Conservation (phyloP, 2,113 vertebrate species). For the Elgaria multicarinata region DNA sequence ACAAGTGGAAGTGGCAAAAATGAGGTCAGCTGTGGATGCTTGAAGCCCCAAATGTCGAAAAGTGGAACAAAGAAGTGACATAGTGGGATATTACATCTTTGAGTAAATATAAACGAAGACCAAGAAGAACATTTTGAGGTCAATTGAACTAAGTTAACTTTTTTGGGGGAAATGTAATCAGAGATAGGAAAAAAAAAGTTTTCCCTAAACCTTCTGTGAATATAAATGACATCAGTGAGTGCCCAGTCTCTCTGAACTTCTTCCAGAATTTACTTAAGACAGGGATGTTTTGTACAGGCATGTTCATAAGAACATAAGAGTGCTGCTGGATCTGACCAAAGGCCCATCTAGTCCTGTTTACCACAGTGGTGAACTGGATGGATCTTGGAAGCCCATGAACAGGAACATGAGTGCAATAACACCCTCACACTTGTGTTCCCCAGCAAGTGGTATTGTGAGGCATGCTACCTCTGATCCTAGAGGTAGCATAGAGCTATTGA, state of each 20-base stretch:
- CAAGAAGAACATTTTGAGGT: neutral
- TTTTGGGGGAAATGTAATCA: neutral
- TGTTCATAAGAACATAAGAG: neutral
- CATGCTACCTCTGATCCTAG: too few species aligned
- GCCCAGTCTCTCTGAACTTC: neutral
- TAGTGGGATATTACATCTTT: neutral
- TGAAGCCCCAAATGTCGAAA: neutral
- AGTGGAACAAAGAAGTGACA: conserved; percentile 7
- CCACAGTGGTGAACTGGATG: neutral
- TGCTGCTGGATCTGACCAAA: neutral
- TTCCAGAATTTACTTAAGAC: neutral
- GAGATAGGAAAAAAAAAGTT: neutral
- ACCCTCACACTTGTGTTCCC: neutral
- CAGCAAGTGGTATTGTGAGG: neutral
- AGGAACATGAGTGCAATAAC: neutral
- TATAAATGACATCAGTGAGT: neutral
- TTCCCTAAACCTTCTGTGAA: neutral
- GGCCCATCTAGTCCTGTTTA: too few species aligned
- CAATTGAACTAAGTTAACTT: neutral
- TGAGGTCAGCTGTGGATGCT: neutral
- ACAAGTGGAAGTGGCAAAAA: conserved; percentile 15
- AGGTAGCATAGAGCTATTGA: neutral
- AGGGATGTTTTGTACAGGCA: neutral
- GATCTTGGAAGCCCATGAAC: neutral
- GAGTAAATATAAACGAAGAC: neutral